A percentile compares a stretch with the other conserved stretches of the same genome.
phyloP scores from a whole-genome alignment of 1,140 invertebrate species.

The Mya arenaria region DNA sequence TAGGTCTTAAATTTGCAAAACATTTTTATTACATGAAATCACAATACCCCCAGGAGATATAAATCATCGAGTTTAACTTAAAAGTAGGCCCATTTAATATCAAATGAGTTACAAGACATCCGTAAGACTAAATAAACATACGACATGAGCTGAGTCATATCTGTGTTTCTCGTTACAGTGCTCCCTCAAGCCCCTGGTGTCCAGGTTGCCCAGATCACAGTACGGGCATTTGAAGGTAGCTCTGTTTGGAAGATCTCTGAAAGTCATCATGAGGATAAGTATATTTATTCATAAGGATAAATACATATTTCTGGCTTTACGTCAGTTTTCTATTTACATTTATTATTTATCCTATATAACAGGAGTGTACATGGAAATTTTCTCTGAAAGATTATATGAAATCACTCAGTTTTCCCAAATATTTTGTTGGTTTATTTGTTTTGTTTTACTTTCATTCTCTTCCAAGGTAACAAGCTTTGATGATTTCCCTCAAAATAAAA shows the following conservation, averaged over 20 bases:
- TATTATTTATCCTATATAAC: background rate
- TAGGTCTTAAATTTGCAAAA: too few species aligned
- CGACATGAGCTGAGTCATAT: slow-evolving; percentile 62
- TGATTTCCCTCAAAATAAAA: too few species aligned
- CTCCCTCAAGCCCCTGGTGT: slow-evolving; percentile 52
- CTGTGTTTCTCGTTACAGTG: slow-evolving; percentile 73
- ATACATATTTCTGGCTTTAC: background rate
- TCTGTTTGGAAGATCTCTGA: slow-evolving; percentile 64
- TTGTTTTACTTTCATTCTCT: background rate
- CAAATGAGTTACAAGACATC: too few species aligned
- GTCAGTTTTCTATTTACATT: background rate
- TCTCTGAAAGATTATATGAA: too few species aligned
- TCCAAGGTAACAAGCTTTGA: too few species aligned
- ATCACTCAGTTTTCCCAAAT: too few species aligned
- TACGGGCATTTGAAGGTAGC: slow-evolving; percentile 66
- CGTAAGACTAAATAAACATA: slow-evolving; percentile 62
- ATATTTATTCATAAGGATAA: background rate
- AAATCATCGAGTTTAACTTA: background rate
- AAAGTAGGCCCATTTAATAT: background rate
- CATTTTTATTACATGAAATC: too few species aligned
- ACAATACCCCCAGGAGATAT: background rate
- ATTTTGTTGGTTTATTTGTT: background rate
- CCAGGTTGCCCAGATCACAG: slow-evolving; percentile 58
- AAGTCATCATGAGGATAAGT: slow-evolving; percentile 22
- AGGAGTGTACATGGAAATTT: too few species aligned